phyloP scores from a whole-genome alignment of 2,797 vertebrate genomes.

The Dromococcyx pavoninus region DNA sequence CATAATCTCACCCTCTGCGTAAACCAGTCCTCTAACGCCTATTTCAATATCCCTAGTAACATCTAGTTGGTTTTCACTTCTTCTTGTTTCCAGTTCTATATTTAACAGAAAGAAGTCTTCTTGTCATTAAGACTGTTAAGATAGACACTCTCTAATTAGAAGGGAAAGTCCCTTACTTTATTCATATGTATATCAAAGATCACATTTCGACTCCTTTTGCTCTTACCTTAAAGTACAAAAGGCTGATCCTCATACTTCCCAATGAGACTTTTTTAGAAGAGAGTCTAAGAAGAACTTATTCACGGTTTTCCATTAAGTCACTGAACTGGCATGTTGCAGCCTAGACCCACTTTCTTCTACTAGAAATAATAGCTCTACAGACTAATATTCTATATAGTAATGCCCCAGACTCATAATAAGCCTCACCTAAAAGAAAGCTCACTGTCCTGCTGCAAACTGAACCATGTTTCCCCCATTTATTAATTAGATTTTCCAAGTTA shows the following conservation, averaged over 20 bases:
- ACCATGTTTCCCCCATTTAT: not conserved
- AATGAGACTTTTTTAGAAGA: not conserved
- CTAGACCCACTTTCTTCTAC: not conserved
- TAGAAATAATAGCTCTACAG: not conserved
- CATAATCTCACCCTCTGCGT: not conserved
- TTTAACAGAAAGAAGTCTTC: not conserved
- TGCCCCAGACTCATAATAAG: not conserved
- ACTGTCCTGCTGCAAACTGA: not conserved
- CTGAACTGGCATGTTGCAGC: not conserved
- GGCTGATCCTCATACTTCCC: not conserved
- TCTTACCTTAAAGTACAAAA: not conserved
- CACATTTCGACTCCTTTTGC: not conserved
- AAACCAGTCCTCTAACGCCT: not conserved
- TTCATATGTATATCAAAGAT: not conserved
- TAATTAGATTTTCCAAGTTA: conserved; percentile 61
- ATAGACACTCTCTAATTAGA: not conserved
- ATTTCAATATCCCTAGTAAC: not conserved
- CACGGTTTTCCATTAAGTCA: not conserved
- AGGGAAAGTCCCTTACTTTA: not conserved
- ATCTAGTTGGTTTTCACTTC: not conserved
- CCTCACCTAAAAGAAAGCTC: not conserved
- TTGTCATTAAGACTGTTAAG: not conserved
- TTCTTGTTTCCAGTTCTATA: not conserved
- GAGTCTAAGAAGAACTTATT: not conserved
- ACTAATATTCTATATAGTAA: not conserved